phyloP scores from a whole-genome alignment of 2,888 invertebrate species.

The Sicus ferrugineus region DNA sequence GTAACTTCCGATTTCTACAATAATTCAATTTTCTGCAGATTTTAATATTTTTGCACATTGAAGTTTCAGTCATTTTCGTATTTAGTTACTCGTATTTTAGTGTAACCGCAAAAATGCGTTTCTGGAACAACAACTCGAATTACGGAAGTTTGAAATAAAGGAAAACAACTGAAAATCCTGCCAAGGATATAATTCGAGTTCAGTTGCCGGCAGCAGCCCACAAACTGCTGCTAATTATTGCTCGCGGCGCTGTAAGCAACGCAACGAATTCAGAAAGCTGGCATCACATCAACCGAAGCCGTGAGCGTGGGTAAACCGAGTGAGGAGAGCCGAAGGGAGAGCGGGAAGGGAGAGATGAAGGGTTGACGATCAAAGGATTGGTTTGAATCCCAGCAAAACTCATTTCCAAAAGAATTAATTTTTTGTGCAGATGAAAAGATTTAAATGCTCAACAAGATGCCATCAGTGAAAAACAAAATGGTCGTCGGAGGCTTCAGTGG shows the following conservation, averaged over 20 bases:
- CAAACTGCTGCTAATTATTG: not conserved
- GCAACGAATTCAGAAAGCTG: not conserved
- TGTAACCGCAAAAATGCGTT: not conserved
- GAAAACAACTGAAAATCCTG: not conserved
- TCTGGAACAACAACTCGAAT: not conserved
- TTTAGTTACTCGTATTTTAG: too few species aligned
- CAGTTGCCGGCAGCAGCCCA: not conserved
- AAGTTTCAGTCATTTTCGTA: too few species aligned
- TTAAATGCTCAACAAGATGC: not conserved
- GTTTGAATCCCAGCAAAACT: not conserved
- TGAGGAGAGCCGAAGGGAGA: not conserved
- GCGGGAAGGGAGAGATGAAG: not conserved
- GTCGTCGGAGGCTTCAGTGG: too few species aligned
- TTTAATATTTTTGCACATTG: too few species aligned
- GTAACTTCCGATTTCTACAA: too few species aligned
- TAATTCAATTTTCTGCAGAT: too few species aligned
- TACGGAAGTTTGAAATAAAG: not conserved
- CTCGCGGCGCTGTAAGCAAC: not conserved
- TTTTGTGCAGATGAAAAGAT: not conserved
- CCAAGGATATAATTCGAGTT: not conserved
- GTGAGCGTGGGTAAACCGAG: not conserved
- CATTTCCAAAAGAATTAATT: not conserved
- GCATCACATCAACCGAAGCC: not conserved
- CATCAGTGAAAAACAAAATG: not conserved
- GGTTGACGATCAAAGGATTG: too few species aligned